Evolutionary conservation across 1,140 invertebrate species (phyloP).

Genomic region (Psix sp.): DNA sequence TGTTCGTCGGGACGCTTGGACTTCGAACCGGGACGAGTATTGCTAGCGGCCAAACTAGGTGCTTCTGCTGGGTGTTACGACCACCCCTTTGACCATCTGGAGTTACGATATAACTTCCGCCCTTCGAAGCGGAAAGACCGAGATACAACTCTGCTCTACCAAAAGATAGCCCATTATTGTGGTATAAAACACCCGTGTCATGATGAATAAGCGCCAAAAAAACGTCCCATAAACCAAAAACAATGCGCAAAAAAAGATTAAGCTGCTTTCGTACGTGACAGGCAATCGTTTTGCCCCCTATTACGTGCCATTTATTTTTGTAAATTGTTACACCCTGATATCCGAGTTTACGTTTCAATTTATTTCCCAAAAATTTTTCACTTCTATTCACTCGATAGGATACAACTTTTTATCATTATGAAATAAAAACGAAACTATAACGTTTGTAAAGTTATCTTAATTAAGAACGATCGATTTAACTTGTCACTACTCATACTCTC

Average conservation of each 20-base stretch:
- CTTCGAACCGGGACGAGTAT: conserved; percentile 56
- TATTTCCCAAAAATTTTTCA: not conserved
- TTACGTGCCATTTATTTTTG: conserved; percentile 32
- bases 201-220: conserved; percentile 50
- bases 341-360: not conserved
- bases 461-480: too few relatives aligned
- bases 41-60: conserved; percentile 30
- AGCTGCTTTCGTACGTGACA: conserved; percentile 28
- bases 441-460: too few relatives aligned
- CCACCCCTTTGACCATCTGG: conserved; percentile 66
- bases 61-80: conserved; percentile 47
- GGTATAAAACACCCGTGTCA: conserved; percentile 39
- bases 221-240: conserved; percentile 19
- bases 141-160: conserved; percentile 50
- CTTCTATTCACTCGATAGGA: not conserved
- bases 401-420: not conserved
- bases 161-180: conserved; percentile 54
- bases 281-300: conserved; percentile 24
- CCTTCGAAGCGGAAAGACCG: conserved; percentile 54
- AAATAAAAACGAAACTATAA: too few relatives aligned
- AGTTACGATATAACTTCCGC: conserved; percentile 59
- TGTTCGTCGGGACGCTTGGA: conserved; percentile 63
- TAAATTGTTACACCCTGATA: conserved; percentile 7
- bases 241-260: conserved; percentile 24
- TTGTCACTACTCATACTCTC: too few relatives aligned